These are phyloP conservation scores for Deroptyus accipitrinus DNA, from an alignment of 2,113 vertebrate genomes.

Conservation along the genomic window DNA sequence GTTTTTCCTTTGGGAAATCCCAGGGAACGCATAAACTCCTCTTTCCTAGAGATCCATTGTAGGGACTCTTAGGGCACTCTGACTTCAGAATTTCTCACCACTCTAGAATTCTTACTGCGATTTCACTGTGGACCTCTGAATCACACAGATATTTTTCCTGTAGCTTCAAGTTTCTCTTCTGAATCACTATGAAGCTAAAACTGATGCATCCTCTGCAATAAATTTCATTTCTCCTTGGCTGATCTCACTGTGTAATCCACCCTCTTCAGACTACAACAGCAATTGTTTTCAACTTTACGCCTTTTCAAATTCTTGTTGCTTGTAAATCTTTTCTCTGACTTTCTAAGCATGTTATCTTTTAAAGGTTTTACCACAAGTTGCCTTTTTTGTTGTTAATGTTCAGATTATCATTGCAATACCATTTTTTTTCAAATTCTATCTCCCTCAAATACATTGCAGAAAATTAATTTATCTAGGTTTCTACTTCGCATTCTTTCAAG, in stretches of 20 bases:
- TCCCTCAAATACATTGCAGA: background rate
- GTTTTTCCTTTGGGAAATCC: background rate
- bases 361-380: background rate
- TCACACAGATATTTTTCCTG: background rate
- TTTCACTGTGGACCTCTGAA: background rate
- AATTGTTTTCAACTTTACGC: background rate
- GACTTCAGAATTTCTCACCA: background rate
- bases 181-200: background rate
- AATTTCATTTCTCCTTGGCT: background rate
- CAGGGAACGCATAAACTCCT: background rate
- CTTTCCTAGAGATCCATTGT: rapidly evolving
- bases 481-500: background rate
- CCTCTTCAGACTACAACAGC: background rate
- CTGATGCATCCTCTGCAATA: background rate
- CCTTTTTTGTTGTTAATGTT: background rate
- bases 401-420: background rate
- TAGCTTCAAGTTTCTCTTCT: background rate
- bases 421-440: background rate
- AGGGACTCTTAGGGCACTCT: background rate
- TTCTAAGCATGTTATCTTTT: background rate
- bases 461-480: background rate
- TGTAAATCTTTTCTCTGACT: background rate
- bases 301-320: background rate
- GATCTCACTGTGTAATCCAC: background rate
- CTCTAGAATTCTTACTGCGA: background rate